Evolutionary conservation across 2,888 invertebrate genomes (phyloP), one percentile per base, ranked within the genome.

Genomic region (Archips crataeganus): DNA sequence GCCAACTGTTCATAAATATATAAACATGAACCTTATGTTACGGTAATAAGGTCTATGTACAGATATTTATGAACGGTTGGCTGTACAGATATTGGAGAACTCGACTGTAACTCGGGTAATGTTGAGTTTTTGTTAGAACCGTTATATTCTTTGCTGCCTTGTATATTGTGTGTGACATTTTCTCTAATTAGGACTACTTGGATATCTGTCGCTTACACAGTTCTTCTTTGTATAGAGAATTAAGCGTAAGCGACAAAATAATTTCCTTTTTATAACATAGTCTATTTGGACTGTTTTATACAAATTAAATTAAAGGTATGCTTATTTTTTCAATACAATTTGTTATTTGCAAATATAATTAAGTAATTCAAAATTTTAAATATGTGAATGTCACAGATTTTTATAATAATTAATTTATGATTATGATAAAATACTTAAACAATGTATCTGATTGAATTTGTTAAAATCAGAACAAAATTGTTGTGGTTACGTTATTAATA

Each of bases 401-500:
- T 15, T 23, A 54, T 2, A 9, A 45, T 11, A 54, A 54, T 15
- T 0, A 54, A 23, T n/a, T 54, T 4, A 54, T 15, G 23, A 54
- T 15, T 15, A 11, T 34, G 49, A 49, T 13, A 6, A 4, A 49
- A n/a, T 49, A 49, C 49, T 49, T 54, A 54, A 54, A 23, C 2
- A n/a, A n/a, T 39, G 61, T n/a, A 8, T 23, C n/a, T 13, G 39
- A 39, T 61, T 39, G 39, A 39, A 39, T 15, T 36, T 61, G 8
- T 39, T 61, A 5, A 57, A 57, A 57, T 57, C 32, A 57, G 32
- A 57, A 57, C 57, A 57, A 57, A 57, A 32, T 57, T 57, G 32
- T 57, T 57, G 32, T 57, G 57, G 57, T 57, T 57, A 57, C 10
- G 10, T 32, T 32, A 10, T 11, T 23, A 32, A 5, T 11, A 57